Evolutionary conservation across 2,888 invertebrate species (phyloP).

Genomic region (Ametastegia equiseti): DNA sequence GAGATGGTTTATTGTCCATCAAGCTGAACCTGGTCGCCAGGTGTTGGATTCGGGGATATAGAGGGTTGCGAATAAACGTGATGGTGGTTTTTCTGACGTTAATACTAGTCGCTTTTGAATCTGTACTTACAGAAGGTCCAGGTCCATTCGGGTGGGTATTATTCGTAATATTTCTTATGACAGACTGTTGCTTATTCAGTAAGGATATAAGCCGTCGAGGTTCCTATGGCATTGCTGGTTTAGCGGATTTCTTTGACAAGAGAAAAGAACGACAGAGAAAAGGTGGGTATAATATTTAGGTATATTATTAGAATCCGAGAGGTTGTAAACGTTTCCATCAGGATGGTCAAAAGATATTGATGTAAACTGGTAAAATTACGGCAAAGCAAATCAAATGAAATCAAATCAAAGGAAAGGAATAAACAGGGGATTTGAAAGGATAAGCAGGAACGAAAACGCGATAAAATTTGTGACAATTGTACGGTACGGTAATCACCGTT

Average conservation of each 20-base stretch:
- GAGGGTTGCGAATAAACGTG: conserved; percentile 13
- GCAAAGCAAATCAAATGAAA: too few relatives aligned
- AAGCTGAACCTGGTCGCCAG: conserved; percentile 7
- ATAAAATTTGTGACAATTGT: conserved; percentile 15
- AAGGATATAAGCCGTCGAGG: conserved; percentile 1
- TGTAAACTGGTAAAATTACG: not conserved
- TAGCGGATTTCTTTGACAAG: conserved; percentile 25
- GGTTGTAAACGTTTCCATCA: not conserved
- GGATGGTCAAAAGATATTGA: conserved; percentile 13
- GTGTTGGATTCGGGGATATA: not conserved
- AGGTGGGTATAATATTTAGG: not conserved
- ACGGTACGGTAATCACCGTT: conserved; percentile 19
- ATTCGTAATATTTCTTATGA: conserved; percentile 29
- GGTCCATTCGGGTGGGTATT: conserved; percentile 1
- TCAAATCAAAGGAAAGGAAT: not conserved
- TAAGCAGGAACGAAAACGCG: not conserved
- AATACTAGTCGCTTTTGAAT: conserved; percentile 26
- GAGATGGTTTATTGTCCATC: not conserved
- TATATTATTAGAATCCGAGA: not conserved
- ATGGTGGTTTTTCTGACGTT: not conserved
- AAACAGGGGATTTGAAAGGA: not conserved
- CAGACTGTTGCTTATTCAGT: conserved; percentile 31
- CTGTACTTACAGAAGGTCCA: not conserved
- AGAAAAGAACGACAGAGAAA: conserved; percentile 13
- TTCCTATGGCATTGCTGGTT: not conserved